Evolutionary conservation across 2,113 vertebrate species (phyloP).

Genomic region (Anguilla rostrata): DNA sequence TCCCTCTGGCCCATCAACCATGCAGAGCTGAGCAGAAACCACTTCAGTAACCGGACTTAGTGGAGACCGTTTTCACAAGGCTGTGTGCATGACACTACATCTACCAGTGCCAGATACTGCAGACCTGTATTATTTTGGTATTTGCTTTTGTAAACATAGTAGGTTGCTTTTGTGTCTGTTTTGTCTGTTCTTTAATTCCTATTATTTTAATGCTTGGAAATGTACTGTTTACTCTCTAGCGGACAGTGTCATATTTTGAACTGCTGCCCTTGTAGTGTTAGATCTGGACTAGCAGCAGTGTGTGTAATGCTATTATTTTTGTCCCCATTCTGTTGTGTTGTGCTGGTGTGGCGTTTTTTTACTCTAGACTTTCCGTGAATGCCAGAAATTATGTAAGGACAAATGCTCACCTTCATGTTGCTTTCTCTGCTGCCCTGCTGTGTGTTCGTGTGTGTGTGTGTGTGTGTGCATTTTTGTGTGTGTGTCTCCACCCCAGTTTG

Average conservation of each 20-base stretch:
- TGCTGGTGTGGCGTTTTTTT: too few species aligned
- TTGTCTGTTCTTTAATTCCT: not conserved
- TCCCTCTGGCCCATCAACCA: too few species aligned
- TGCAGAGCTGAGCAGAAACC: too few species aligned
- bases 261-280: too few species aligned
- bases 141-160: not conserved
- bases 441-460: constrained; percentile 8
- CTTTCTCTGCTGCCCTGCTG: not conserved
- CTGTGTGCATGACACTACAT: not conserved
- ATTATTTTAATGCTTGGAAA: not conserved
- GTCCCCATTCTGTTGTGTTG: too few species aligned
- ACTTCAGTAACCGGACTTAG: too few species aligned
- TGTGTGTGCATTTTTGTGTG: not conserved
- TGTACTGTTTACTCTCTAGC: not conserved
- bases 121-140: not conserved
- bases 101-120: not conserved
- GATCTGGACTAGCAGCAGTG: too few species aligned
- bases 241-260: not conserved
- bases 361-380: too few species aligned
- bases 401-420: too few species aligned
- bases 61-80: too few species aligned
- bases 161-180: not conserved
- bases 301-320: too few species aligned
- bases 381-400: too few species aligned
- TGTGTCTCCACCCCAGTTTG: constrained; percentile 16